These are phyloP conservation scores for Camponotus vicinus DNA, from an alignment of 1,140 invertebrate species.

Conservation along the genomic window DNA sequence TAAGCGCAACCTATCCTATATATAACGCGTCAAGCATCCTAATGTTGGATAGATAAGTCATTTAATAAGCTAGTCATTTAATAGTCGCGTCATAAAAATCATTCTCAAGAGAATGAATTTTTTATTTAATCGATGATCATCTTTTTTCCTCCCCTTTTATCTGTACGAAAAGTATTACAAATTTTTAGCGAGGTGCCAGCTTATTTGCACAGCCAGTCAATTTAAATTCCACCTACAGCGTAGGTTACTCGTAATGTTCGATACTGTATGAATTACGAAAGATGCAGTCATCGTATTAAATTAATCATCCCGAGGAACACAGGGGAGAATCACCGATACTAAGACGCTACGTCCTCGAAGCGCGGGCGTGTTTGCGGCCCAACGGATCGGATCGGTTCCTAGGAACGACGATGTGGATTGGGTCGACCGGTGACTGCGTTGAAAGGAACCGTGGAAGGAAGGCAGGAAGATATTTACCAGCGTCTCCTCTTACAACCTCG, in stretches of 20 bases:
- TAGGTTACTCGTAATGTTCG: background rate
- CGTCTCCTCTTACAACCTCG: conserved; percentile 76
- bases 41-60: background rate
- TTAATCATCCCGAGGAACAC: conserved; percentile 9
- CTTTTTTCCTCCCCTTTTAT: no score
- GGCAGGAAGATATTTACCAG: conserved; percentile 76
- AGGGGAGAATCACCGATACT: background rate
- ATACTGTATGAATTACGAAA: conserved; percentile 5
- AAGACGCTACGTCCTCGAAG: conserved; percentile 36
- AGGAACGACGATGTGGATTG: conserved; percentile 52
- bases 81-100: background rate
- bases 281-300: conserved; percentile 23
- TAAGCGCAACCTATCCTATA: background rate
- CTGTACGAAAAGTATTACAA: background rate
- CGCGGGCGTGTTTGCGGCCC: conserved; percentile 28
- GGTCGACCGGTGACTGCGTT: conserved; percentile 35
- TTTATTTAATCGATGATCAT: background rate
- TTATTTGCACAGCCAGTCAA: background rate
- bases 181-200: background rate
- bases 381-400: conserved; percentile 60
- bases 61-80: background rate
- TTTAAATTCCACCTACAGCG: background rate
- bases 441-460: conserved; percentile 65
- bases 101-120: background rate
- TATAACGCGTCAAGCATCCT: background rate